Conservation (phyloP, 2,113 vertebrate genomes). For the Tachycineta bicolor region DNA sequence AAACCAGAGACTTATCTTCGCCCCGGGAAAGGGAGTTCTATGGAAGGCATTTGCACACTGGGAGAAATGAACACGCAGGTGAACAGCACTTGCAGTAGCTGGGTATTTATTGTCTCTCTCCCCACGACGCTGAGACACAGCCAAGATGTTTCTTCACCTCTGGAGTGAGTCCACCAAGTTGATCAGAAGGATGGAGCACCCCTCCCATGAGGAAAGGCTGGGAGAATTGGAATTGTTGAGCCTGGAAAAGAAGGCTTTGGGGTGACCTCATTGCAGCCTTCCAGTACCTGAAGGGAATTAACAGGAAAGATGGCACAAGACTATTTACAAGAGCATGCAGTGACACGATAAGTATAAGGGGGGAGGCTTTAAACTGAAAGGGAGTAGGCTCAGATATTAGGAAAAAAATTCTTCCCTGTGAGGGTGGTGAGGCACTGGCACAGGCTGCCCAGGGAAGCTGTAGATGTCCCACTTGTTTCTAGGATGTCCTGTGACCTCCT, state of each 20-base stretch:
- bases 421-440: neutral
- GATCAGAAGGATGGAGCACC: neutral
- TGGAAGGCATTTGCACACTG: constrained; percentile 75
- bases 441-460: neutral
- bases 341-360: too few species aligned
- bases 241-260: neutral
- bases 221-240: neutral
- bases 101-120: constrained; percentile 58
- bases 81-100: constrained; percentile 77
- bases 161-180: neutral
- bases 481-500: neutral
- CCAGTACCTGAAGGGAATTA: neutral
- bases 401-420: neutral
- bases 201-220: neutral
- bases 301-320: neutral
- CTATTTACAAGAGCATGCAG: neutral
- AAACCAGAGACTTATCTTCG: constrained; percentile 73
- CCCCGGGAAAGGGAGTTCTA: constrained; percentile 74
- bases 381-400: neutral
- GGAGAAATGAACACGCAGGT: constrained; percentile 81
- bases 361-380: neutral
- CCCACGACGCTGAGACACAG: constrained; percentile 79
- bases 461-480: neutral
- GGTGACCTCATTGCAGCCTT: neutral
- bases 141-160: constrained; percentile 77